Evolutionary conservation across 2,797 vertebrate genomes (phyloP).

Genomic region (Spondyliosoma cantharus): DNA sequence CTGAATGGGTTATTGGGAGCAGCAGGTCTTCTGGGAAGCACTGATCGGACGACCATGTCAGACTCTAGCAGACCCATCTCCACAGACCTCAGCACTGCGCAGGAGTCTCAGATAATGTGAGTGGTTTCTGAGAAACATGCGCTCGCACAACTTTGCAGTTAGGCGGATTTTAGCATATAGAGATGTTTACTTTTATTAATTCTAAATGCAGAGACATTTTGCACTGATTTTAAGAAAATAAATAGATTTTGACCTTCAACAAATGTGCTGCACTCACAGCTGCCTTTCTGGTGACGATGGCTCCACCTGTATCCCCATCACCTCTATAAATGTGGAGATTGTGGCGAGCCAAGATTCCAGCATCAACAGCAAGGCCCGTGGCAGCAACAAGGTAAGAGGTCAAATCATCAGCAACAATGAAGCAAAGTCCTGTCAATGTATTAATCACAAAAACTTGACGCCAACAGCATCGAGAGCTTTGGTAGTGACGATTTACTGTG

Average conservation of each 20-base stretch:
- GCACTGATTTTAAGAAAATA: not conserved
- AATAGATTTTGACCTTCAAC: not conserved
- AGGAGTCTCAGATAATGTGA: constrained; percentile 95
- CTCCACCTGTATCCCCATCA: constrained; percentile 92
- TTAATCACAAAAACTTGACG: not conserved
- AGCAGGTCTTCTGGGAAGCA: constrained; percentile 85
- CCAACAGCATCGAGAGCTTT: not conserved
- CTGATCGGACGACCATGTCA: constrained; percentile 82
- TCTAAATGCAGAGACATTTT: not conserved
- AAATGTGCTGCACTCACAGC: constrained; percentile 74
- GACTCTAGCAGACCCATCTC: constrained; percentile 85
- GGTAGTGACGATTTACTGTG: not conserved
- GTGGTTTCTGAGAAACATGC: constrained; percentile 45
- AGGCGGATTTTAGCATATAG: not conserved
- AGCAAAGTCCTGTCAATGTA: not conserved
- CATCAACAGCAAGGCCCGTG: constrained; percentile 95
- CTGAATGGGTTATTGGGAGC: constrained; percentile 94
- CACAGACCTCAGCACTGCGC: constrained; percentile 83
- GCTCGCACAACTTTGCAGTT: not conserved
- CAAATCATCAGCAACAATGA: not conserved
- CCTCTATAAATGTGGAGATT: constrained; percentile 93
- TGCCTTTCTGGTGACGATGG: constrained; percentile 93
- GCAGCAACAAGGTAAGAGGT: constrained; percentile 94
- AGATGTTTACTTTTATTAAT: not conserved
- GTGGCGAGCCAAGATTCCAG: constrained; percentile 96